Conservation (phyloP, 2,113 vertebrate genomes). For the Proterorhinus semilunaris region DNA sequence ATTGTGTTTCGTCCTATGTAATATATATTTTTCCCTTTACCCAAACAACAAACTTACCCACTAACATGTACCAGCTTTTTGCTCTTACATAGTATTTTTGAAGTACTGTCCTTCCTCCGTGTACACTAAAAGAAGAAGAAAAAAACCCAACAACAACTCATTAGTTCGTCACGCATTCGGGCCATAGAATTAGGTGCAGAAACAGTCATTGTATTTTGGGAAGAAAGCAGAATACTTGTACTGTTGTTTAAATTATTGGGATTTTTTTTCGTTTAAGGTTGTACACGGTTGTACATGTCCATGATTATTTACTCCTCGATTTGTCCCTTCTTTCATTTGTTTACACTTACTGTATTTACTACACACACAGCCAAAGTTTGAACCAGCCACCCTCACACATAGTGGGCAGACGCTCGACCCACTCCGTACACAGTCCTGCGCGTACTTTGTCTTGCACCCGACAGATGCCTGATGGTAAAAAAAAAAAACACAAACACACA, state of each 20-base stretch:
- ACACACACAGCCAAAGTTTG: background rate
- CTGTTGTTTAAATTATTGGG: no score
- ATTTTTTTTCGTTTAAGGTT: no score
- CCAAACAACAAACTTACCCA: conserved; percentile 17
- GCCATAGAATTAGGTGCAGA: background rate
- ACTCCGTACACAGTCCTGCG: background rate
- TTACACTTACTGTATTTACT: no score
- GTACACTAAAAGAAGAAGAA: conserved; percentile 69
- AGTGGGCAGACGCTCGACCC: background rate
- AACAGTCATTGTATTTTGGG: background rate
- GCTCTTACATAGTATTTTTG: conserved; percentile 28
- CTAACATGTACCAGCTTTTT: conserved; percentile 38
- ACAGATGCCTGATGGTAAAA: background rate
- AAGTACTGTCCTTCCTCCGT: conserved; percentile 42
- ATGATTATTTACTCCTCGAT: no score
- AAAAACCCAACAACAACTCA: conserved; percentile 14
- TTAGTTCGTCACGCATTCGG: conserved; percentile 11
- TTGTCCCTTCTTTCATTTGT: no score
- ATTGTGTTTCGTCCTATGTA: conserved; percentile 48
- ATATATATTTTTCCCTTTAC: background rate
- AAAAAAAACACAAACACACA: background rate
- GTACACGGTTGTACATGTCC: no score
- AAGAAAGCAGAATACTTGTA: background rate
- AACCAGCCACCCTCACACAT: background rate
- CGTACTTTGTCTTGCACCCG: background rate